These are phyloP conservation scores for Stictonetta naevosa DNA, from an alignment of 2,113 vertebrate genomes.

Conservation along the genomic window DNA sequence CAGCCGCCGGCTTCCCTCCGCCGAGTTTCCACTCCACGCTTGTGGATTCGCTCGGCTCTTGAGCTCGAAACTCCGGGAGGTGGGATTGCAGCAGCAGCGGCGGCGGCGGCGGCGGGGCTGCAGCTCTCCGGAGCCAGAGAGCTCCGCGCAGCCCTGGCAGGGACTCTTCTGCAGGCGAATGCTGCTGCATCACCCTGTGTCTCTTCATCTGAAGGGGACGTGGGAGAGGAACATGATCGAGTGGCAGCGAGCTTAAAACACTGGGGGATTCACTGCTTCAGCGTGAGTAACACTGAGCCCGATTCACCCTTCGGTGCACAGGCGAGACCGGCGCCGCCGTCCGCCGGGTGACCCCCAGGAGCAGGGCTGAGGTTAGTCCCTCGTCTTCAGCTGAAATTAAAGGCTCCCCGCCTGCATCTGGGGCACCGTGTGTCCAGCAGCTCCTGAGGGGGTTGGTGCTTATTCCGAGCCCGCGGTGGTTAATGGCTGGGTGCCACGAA, in stretches of 20 bases:
- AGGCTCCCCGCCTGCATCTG: not conserved
- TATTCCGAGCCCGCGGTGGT: constrained; percentile 14
- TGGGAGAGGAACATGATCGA: constrained; percentile 57
- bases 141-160: constrained; percentile 59
- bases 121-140: not conserved
- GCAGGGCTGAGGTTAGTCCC: not conserved
- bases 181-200: constrained; percentile 64
- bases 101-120: not conserved
- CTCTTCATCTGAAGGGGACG: constrained; percentile 53
- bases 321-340: not conserved
- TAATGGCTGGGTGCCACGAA: constrained; percentile 36
- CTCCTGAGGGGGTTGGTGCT: constrained; percentile 29
- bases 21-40: not conserved
- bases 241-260: constrained; percentile 45
- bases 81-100: constrained; percentile 16
- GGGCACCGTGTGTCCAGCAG: not conserved
- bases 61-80: not conserved
- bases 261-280: constrained; percentile 34
- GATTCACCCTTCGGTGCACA: not conserved
- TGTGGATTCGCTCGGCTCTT: not conserved
- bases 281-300: constrained; percentile 1
- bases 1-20: constrained; percentile 14
- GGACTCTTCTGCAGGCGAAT: constrained; percentile 62
- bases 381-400: not conserved
- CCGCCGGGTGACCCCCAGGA: not conserved